phyloP scores from a whole-genome alignment of 2,888 invertebrate genomes.

The Papilio demoleus region DNA sequence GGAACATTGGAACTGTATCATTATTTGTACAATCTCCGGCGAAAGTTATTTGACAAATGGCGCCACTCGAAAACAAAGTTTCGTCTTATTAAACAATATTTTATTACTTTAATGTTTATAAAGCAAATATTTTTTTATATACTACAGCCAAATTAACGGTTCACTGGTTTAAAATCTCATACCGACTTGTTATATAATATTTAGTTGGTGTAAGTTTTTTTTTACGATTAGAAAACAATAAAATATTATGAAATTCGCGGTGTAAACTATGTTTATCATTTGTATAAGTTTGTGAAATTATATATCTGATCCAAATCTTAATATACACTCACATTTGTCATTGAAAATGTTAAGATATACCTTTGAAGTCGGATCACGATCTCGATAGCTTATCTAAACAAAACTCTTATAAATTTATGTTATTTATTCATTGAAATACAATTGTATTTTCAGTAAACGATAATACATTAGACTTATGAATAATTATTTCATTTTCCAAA shows the following conservation, averaged over 20 bases:
- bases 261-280: too few relatives aligned
- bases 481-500: too few relatives aligned
- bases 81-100: not conserved
- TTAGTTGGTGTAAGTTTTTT: too few relatives aligned
- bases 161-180: too few relatives aligned
- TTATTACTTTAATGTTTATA: conserved; percentile 17
- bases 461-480: too few relatives aligned
- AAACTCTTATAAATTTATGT: conserved; percentile 44
- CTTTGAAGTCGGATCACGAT: conserved; percentile 47
- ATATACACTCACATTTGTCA: conserved; percentile 40
- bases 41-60: conserved; percentile 27
- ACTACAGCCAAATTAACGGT: not conserved
- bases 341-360: conserved; percentile 46
- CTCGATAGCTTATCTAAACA: conserved; percentile 49
- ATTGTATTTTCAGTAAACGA: not conserved
- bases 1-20: conserved; percentile 50
- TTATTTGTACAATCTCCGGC: conserved; percentile 42
- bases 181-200: too few relatives aligned
- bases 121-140: not conserved
- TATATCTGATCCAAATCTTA: not conserved
- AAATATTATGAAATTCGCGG: too few relatives aligned
- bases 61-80: not conserved
- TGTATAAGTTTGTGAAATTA: too few relatives aligned
- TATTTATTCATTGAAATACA: not conserved
- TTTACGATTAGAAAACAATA: not conserved